Conservation (phyloP, 1,140 invertebrate genomes). For the Drosophila bifasciata region DNA sequence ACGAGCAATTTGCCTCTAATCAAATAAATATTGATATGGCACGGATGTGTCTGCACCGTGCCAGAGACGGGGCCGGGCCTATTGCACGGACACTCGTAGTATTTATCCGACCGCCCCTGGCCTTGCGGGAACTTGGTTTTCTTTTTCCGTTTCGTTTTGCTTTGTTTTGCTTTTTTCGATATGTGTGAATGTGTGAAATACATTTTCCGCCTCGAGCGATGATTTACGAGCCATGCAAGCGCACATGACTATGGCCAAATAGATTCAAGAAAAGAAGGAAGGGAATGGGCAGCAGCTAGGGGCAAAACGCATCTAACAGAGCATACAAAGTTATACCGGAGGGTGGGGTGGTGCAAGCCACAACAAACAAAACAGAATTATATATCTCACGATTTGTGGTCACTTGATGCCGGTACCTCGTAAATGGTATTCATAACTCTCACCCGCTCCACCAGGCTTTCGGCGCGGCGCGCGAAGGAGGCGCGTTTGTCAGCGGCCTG, state of each 20-base stretch:
- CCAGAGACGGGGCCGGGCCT: neutral
- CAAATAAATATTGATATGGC: slow-evolving; percentile 48
- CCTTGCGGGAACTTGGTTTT: no score
- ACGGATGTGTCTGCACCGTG: slow-evolving; percentile 10
- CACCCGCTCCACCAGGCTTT: slow-evolving; percentile 83
- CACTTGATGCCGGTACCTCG: slow-evolving; percentile 83
- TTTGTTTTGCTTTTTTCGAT: slow-evolving; percentile 14
- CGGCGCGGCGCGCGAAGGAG: slow-evolving; percentile 81
- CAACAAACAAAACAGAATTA: slow-evolving; percentile 56
- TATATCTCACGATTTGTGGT: slow-evolving; percentile 81
- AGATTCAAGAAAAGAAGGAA: slow-evolving; percentile 43
- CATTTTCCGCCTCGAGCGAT: slow-evolving; percentile 34
- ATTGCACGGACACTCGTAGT: neutral
- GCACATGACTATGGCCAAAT: slow-evolving; percentile 33
- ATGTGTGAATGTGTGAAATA: slow-evolving; percentile 35
- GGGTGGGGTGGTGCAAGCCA: slow-evolving; percentile 4
- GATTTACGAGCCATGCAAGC: slow-evolving; percentile 48
- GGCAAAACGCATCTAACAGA: neutral
- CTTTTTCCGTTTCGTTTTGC: neutral
- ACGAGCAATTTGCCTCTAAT: slow-evolving; percentile 43
- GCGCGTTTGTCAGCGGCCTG: slow-evolving; percentile 70
- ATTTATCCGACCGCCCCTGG: no score
- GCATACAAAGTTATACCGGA: no score
- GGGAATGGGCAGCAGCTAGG: slow-evolving; percentile 18
- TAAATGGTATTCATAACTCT: slow-evolving; percentile 84